phyloP scores from a whole-genome alignment of 2,888 invertebrate species.

The Calameuta idolon region DNA sequence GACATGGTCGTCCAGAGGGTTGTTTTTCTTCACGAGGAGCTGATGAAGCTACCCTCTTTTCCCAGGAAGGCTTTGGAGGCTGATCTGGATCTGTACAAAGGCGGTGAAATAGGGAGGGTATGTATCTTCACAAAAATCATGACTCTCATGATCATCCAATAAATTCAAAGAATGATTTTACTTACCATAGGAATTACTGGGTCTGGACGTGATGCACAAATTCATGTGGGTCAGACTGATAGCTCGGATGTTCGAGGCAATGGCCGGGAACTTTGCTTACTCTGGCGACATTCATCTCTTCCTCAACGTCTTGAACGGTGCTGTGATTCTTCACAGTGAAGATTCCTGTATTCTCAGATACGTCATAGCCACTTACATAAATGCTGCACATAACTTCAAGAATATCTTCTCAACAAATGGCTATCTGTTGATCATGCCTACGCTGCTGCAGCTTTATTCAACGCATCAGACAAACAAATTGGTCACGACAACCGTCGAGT shows the following conservation, averaged over 20 bases:
- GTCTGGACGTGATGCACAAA: constrained; percentile 96
- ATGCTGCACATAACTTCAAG: constrained; percentile 97
- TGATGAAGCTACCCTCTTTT: constrained; percentile 98
- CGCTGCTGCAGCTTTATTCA: constrained; percentile 94
- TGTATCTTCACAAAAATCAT: constrained; percentile 16
- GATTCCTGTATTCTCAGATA: constrained; percentile 95
- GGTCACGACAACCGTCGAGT: constrained; percentile 95
- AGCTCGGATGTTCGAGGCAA: constrained; percentile 96
- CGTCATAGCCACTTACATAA: constrained; percentile 97
- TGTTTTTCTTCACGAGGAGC: constrained; percentile 97
- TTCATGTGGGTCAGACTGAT: constrained; percentile 98
- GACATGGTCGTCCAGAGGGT: constrained; percentile 98
- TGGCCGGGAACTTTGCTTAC: constrained; percentile 97
- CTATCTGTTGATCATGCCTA: constrained; percentile 97
- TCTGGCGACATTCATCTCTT: constrained; percentile 98
- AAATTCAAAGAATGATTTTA: not conserved
- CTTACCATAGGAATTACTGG: constrained; percentile 78
- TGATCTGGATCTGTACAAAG: constrained; percentile 91
- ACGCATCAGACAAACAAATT: constrained; percentile 97
- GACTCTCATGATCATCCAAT: not conserved
- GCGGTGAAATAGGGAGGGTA: constrained; percentile 89
- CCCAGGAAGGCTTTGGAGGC: constrained; percentile 98
- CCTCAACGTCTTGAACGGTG: constrained; percentile 96
- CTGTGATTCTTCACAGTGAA: constrained; percentile 95
- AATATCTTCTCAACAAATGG: constrained; percentile 98